These are phyloP conservation scores for Cynopterus sphinx DNA, from an alignment of 2,797 vertebrate species.

Conservation along the genomic window DNA sequence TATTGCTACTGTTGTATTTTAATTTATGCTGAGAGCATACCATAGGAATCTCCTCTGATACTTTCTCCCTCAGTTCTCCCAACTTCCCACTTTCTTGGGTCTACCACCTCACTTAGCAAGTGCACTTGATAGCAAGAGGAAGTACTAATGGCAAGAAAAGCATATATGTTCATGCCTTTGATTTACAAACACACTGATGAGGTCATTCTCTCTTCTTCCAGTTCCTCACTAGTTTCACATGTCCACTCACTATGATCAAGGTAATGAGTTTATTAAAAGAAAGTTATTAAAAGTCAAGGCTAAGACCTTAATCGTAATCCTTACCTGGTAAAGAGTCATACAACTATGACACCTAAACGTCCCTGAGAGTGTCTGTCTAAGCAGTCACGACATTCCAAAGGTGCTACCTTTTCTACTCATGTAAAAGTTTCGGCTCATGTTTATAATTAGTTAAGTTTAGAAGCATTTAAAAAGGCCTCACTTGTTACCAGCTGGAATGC, in stretches of 20 bases:
- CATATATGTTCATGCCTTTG: background rate
- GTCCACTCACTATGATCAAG: background rate
- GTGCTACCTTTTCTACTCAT: background rate
- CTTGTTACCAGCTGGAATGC: background rate
- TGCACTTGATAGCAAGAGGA: background rate
- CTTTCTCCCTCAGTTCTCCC: background rate
- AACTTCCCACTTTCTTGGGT: background rate
- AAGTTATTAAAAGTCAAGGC: background rate
- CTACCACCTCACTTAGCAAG: background rate
- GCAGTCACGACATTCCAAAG: background rate
- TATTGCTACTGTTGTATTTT: background rate
- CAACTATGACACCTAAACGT: background rate
- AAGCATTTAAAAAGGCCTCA: conserved; percentile 24
- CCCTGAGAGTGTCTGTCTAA: background rate
- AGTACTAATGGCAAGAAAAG: background rate
- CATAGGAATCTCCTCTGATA: background rate
- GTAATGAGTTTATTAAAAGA: background rate
- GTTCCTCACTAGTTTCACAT: background rate
- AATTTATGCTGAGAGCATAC: background rate
- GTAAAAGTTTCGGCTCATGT: background rate
- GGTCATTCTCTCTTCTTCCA: background rate
- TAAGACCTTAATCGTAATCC: background rate
- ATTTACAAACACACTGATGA: background rate
- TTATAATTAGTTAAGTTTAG: background rate
- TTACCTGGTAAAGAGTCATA: background rate